Evolutionary conservation across 2,113 vertebrate species (phyloP), one percentile per base, ranked within the genome.

Genomic region (Microtus ochrogaster): DNA sequence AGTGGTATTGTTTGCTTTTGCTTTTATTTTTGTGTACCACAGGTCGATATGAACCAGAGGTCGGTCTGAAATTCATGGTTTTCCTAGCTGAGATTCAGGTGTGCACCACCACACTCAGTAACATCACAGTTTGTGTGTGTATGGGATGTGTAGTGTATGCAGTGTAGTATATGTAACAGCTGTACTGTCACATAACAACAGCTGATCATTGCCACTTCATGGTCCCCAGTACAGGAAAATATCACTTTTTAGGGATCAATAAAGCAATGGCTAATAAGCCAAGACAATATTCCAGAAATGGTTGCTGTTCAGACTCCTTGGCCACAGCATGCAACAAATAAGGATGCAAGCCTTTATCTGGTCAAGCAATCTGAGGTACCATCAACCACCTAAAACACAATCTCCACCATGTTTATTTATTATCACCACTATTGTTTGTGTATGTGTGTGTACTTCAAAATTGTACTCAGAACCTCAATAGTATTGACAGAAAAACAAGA

Each of bases 291-390:
- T 73, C 52, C 63, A 91, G 78, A 63, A 14, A 24, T 3, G 7
- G 17, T 3, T 28, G 2, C 14, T 4, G 0, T 7, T 2, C 10
- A 63, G 22, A 52, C 5, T 3, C 36, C 39, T 14, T 9, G 22
- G 3, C 22, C 47, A 6, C 3, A 9, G 30, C 2, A 22, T 26
- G 0, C 1, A 22, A 7, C 24, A 58, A 6, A 49, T 39, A 5
- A 77, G 24, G 10, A 4, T 9, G 2, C 3, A 36, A 16, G 4
- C 10, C 21, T 65, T 33, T 8, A 2, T 22, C 3, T 39, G 21
- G 14, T 49, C 17, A 11, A 22, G 11, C 5, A 1, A 14, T 3
- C 5, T 21, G 16, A 17, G 3, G 0, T 0, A 13, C 5, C 4
- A 16, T 26, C 44, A 30, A 10, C 1, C 8, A 14, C 12, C 3